phyloP scores from a whole-genome alignment of 2,797 vertebrate species.

The Chromis chromis region DNA sequence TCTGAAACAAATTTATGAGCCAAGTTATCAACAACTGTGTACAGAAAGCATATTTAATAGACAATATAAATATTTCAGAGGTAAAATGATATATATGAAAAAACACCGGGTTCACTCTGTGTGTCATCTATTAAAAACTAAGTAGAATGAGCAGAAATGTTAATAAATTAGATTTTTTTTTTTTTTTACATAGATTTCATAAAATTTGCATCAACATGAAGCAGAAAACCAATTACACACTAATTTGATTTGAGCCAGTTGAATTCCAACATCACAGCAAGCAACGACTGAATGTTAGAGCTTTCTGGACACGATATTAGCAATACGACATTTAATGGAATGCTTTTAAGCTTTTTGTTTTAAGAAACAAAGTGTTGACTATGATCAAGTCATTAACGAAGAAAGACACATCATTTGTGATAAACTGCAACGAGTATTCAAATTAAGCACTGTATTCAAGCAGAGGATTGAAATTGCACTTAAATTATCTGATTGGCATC shows the following conservation, averaged over 20 bases:
- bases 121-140: not conserved
- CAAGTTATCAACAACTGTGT: constrained; percentile 5
- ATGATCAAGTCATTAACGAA: not conserved
- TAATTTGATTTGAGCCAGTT: not conserved
- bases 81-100: not conserved
- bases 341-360: not conserved
- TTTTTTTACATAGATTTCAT: not conserved
- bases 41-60: not conserved
- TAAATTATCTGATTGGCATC: constrained; percentile 3
- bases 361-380: not conserved
- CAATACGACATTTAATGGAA: not conserved
- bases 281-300: not conserved
- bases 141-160: not conserved
- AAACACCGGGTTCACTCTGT: no score
- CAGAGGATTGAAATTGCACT: not conserved
- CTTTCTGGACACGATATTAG: no score
- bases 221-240: not conserved
- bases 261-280: not conserved
- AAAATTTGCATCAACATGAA: not conserved
- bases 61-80: constrained; percentile 4
- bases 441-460: not conserved
- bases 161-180: not conserved
- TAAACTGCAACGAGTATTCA: not conserved
- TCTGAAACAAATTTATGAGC: not conserved
- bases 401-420: not conserved